Base-by-base conservation (phyloP, 2,113 vertebrate species). In the Hiodon alosoides region DNA sequence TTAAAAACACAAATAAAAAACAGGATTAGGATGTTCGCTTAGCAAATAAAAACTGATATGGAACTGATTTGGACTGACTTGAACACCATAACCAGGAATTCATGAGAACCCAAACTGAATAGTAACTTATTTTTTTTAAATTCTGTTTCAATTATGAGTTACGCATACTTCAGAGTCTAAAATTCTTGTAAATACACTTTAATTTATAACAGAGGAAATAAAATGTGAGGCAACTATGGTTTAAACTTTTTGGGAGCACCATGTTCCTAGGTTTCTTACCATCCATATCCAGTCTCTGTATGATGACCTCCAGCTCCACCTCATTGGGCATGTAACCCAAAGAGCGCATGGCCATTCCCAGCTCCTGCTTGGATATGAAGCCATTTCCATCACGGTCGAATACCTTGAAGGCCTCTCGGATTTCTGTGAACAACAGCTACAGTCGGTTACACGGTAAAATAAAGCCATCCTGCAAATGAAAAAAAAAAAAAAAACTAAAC, bases 361-460 rank as follows among this genome's bases (percentile, higher is more conserved):
- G 91, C 85, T 98, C 95, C 88, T 98, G 95, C 90, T 98, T 98
- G 61, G 95, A 98, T 89, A 98, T 98, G 92, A 96, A 97, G n/a
- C 95, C 95, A 0, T 98, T 98, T 74, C 95, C 95, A 16, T 98
- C 95, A 0, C 95, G 90, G 85, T 97, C 95, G 14, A 98, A 98
- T 77, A 98, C 95, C 86, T 96, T 96, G 87, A 98, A 97, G 81
- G 95, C 95, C 86, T 98, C 94, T 0, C 95, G 94, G 86, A 97
- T 98, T 85, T 98, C 95, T 98, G 90, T 0, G 50, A 67, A 77
- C 55, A 71, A 72, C 55, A 14, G 80, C 66, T 0, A 13, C 66
- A 79, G 60, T 77, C 5, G 74, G 69, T 71, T 67, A 75, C 10
- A 61, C 3, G 0, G 64, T 57, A 8, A 79, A 53, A 57, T 14